A percentile compares a stretch with the other conserved stretches of the same genome.
Evolutionary conservation across 2,113 vertebrate genomes (phyloP).

Genomic region (Ancistrus triradiatus): DNA sequence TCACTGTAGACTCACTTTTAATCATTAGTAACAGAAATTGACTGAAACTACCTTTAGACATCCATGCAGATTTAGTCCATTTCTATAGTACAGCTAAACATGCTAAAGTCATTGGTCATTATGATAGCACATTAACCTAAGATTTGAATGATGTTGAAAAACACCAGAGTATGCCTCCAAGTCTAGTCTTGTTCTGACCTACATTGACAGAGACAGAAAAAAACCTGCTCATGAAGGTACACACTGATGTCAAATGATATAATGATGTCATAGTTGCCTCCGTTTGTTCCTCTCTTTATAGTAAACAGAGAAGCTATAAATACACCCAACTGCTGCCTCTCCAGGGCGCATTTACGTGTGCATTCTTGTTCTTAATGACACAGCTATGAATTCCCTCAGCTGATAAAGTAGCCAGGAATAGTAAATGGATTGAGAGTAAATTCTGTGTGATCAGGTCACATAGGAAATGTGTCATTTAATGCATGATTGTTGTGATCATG

Average conservation of each 20-base stretch:
- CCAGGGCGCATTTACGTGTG: background rate
- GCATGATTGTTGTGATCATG: too few relatives aligned
- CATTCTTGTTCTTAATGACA: too few relatives aligned
- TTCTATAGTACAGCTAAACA: too few relatives aligned
- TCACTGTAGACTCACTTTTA: too few relatives aligned
- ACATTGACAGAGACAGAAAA: background rate
- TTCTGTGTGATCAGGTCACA: too few relatives aligned
- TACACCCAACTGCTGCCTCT: background rate
- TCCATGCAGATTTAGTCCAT: too few relatives aligned
- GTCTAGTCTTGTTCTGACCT: background rate
- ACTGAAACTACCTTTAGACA: too few relatives aligned
- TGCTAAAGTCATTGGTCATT: too few relatives aligned
- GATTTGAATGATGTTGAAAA: too few relatives aligned
- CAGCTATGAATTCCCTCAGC: background rate
- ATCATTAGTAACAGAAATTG: too few relatives aligned
- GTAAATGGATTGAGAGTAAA: background rate
- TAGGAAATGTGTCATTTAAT: too few relatives aligned
- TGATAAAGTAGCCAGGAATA: background rate
- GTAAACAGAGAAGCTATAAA: background rate
- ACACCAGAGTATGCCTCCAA: background rate
- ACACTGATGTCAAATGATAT: background rate
- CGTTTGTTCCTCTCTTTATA: background rate
- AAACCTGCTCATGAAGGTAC: background rate
- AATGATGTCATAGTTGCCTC: background rate
- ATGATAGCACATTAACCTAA: too few relatives aligned